Evolutionary conservation across 2,113 vertebrate genomes (phyloP), one percentile per base, ranked within the genome.

Genomic region (Cnemophilus loriae): DNA sequence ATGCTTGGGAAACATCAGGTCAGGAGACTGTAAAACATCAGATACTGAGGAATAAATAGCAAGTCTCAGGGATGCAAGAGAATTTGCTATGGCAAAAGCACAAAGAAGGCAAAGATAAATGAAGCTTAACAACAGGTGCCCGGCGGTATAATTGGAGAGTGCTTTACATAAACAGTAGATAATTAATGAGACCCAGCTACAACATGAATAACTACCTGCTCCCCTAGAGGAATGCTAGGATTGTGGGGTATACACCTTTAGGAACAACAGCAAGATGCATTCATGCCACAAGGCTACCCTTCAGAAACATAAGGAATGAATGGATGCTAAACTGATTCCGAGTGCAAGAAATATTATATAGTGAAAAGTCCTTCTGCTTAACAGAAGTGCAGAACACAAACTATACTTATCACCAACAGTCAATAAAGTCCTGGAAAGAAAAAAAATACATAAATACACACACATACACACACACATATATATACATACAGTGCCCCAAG

Each of bases 61-160:
- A 93, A 12, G 35, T 89, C 67, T 64, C 24, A 90, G 24, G 13
- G 64, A 87, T n/a, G 39, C 50, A 89, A 81, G 24, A 33, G 30
- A 81, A 92, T 89, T 86, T 81, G 60, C 27, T 53, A 81, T 0
- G 1, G 65, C 64, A 87, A 94, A 87, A 87, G n/a, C 49, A 91
- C 60, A 82, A 46, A 6, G 53, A 87, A 94, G 41, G 81, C 65
- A 89, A 89, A 91, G 93, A 95, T 87, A 85, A 95, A 94, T 69
- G 74, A 56, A 91, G 53, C 65, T 85, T 89, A 90, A 93, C 63
- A 90, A 84, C 84, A 91, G 33, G 57, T 91, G 91, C 27, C 49
- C 89, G 49, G 74, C 71, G 26, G 57, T 89, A 57, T 84, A 95
- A 95, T 39, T 95, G 73, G 44, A 95, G 35, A 78, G 37, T 26